Evolutionary conservation across 2,888 invertebrate genomes (phyloP).

Genomic region (Leptogaster cylindrica): DNA sequence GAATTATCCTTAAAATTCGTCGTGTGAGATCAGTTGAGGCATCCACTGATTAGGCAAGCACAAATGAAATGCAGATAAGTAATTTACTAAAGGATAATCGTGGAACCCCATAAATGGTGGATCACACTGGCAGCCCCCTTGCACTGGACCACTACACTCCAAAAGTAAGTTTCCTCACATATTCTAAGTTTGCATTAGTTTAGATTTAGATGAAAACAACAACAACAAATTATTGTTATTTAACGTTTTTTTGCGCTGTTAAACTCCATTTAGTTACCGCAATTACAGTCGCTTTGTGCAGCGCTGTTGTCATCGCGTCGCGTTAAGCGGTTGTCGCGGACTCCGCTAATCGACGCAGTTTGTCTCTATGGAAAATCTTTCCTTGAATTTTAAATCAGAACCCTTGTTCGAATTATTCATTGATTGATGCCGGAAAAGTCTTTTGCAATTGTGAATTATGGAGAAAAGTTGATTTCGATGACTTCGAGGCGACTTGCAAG

Average conservation of each 20-base stretch:
- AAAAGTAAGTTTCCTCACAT: too few species aligned
- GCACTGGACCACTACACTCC: too few species aligned
- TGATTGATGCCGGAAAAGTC: slow-evolving; percentile 43
- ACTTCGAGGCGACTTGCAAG: not conserved
- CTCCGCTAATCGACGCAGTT: slow-evolving; percentile 12
- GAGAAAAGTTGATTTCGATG: slow-evolving; percentile 31
- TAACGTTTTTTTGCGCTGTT: slow-evolving; percentile 2
- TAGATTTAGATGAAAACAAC: too few species aligned
- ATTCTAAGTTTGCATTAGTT: too few species aligned
- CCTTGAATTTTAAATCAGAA: slow-evolving; percentile 45
- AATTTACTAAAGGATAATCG: slow-evolving; percentile 19
- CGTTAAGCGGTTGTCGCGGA: slow-evolving; percentile 14
- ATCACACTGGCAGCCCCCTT: slow-evolving; percentile 14
- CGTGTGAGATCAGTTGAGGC: not conserved
- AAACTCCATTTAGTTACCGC: not conserved
- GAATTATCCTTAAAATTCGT: not conserved
- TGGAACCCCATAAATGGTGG: slow-evolving; percentile 25
- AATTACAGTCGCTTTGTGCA: not conserved
- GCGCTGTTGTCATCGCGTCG: too few species aligned
- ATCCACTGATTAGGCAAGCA: not conserved
- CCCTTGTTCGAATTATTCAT: slow-evolving; percentile 41
- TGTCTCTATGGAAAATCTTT: slow-evolving; percentile 22
- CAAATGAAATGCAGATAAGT: slow-evolving; percentile 16
- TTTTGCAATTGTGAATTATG: slow-evolving; percentile 34
- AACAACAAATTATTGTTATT: too few species aligned